A percentile compares a stretch with the other conserved stretches of the same genome.
phyloP scores from a whole-genome alignment of 2,113 vertebrate genomes.

The Pyxicephalus adspersus region DNA sequence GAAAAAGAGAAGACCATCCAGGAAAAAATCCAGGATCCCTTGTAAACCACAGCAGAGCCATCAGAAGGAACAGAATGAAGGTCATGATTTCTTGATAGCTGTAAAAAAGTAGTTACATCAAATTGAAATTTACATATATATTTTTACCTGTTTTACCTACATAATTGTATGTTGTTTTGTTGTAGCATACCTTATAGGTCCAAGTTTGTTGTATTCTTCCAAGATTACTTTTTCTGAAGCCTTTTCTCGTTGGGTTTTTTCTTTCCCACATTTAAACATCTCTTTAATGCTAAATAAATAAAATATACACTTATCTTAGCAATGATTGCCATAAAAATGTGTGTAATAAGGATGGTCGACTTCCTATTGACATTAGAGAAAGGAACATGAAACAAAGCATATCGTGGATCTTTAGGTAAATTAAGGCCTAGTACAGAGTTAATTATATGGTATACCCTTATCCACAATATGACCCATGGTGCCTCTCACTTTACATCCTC shows the following conservation, averaged over 20 bases:
- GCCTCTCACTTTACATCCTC: too few relatives aligned
- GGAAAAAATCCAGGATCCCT: conserved; percentile 87
- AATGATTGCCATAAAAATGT: background rate
- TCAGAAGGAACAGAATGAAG: conserved; percentile 77
- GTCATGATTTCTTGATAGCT: conserved; percentile 88
- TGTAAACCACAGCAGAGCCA: conserved; percentile 88
- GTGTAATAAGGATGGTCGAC: too few relatives aligned
- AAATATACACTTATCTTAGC: background rate
- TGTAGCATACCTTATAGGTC: conserved; percentile 73
- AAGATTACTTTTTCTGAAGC: conserved; percentile 75
- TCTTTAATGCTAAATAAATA: conserved; percentile 77
- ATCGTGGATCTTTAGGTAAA: too few relatives aligned
- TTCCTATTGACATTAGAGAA: too few relatives aligned
- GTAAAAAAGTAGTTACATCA: conserved; percentile 55
- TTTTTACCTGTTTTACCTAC: background rate
- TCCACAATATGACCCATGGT: too few relatives aligned
- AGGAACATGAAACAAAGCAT: too few relatives aligned
- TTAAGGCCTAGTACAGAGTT: too few relatives aligned
- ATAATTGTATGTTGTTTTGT: conserved; percentile 1
- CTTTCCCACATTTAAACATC: conserved; percentile 73
- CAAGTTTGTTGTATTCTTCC: conserved; percentile 80
- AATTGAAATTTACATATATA: background rate
- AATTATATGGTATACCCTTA: too few relatives aligned
- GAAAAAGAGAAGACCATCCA: conserved; percentile 85
- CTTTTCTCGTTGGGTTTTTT: conserved; percentile 71